Conservation (phyloP, 2,888 invertebrate species). For the Stratiomys singularior region DNA sequence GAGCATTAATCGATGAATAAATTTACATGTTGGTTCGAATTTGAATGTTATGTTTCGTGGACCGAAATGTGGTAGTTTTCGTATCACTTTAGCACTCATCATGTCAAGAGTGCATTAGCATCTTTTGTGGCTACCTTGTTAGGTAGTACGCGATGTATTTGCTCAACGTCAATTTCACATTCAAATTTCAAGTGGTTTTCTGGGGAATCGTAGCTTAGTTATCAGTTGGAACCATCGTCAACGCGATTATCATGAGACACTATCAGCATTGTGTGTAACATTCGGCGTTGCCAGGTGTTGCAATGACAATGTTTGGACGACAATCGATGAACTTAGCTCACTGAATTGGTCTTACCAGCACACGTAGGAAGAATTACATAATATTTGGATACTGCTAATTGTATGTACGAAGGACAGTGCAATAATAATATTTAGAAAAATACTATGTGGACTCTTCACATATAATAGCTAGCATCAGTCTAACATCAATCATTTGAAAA, state of each 20-base stretch:
- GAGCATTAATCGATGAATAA: conserved; percentile 5
- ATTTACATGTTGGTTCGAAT: conserved; percentile 5
- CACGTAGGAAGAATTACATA: too few species aligned
- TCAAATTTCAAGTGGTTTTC: conserved; percentile 27
- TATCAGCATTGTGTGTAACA: conserved; percentile 19
- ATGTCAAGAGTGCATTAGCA: too few species aligned
- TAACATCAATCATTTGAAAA: too few species aligned
- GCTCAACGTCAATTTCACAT: not conserved
- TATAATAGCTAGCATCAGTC: too few species aligned
- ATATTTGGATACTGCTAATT: too few species aligned
- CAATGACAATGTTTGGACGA: not conserved
- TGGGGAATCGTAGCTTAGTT: not conserved
- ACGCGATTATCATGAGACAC: not conserved
- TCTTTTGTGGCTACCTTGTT: too few species aligned
- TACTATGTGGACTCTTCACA: too few species aligned
- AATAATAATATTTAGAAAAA: too few species aligned
- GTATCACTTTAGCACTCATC: too few species aligned
- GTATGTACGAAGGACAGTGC: too few species aligned
- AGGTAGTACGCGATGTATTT: not conserved
- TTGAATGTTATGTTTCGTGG: not conserved
- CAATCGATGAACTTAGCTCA: not conserved
- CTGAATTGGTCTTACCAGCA: not conserved
- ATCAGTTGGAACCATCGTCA: not conserved
- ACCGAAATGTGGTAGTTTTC: not conserved
- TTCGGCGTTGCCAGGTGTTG: conserved; percentile 28